These are phyloP conservation scores for Hyppa rectilinea DNA, from an alignment of 2,888 invertebrate genomes.

Conservation along the genomic window DNA sequence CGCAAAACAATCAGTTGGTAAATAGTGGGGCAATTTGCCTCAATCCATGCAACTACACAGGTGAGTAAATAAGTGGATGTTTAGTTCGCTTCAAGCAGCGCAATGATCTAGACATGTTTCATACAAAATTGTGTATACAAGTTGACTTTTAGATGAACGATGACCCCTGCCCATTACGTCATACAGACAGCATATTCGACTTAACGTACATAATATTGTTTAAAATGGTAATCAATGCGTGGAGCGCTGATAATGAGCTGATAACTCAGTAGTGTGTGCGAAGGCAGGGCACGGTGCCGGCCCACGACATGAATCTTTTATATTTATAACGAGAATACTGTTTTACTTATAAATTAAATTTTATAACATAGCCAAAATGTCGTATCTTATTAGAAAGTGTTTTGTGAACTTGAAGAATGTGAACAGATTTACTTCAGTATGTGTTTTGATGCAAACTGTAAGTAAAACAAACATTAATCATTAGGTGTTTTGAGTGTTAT, in stretches of 20 bases:
- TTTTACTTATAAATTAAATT: slow-evolving; percentile 14
- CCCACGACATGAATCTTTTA: slow-evolving; percentile 67
- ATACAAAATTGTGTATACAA: slow-evolving; percentile 30
- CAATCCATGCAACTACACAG: slow-evolving; percentile 10
- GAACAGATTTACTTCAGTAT: slow-evolving; percentile 75
- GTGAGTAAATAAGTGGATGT: slow-evolving; percentile 9
- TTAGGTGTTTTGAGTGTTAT: neutral
- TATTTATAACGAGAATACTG: slow-evolving; percentile 33
- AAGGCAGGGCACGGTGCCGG: slow-evolving; percentile 66
- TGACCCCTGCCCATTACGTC: slow-evolving; percentile 74
- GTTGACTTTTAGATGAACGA: slow-evolving; percentile 57
- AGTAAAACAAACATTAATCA: slow-evolving; percentile 67
- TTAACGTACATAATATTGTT: slow-evolving; percentile 74
- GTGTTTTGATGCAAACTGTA: slow-evolving; percentile 76
- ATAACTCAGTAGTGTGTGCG: slow-evolving; percentile 80
- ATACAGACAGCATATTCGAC: slow-evolving; percentile 68
- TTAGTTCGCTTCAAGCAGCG: slow-evolving; percentile 29
- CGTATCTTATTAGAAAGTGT: slow-evolving; percentile 81
- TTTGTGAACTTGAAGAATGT: slow-evolving; percentile 77
- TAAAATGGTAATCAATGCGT: slow-evolving; percentile 82
- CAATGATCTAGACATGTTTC: slow-evolving; percentile 29
- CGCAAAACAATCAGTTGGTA: slow-evolving; percentile 12
- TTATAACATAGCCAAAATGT: slow-evolving; percentile 73
- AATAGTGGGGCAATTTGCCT: slow-evolving; percentile 29
- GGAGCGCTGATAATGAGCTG: slow-evolving; percentile 79